These are phyloP conservation scores for Aphaenogaster rudis DNA, from an alignment of 1,140 invertebrate genomes.

Conservation along the genomic window DNA sequence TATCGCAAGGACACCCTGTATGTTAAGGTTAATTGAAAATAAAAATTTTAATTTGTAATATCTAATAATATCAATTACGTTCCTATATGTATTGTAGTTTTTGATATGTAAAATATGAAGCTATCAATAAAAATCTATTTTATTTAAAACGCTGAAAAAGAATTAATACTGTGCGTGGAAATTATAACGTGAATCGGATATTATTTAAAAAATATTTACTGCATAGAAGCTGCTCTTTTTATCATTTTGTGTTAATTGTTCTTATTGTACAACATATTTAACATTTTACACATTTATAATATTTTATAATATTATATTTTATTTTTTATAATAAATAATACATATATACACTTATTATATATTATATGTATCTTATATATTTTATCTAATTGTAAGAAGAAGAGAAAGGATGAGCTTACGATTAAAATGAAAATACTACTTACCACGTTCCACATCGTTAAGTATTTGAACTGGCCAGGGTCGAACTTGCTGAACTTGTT, in stretches of 20 bases:
- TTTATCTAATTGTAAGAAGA: not conserved
- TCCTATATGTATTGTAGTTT: not conserved
- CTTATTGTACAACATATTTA: not conserved
- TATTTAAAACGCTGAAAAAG: not conserved
- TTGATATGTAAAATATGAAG: not conserved
- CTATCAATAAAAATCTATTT: not conserved
- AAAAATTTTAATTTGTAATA: not conserved
- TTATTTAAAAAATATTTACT: not conserved
- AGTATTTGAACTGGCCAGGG: slow-evolving; percentile 86
- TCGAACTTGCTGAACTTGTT: slow-evolving; percentile 76
- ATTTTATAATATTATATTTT: not conserved
- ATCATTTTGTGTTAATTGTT: not conserved
- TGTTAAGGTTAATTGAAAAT: not conserved
- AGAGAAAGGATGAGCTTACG: not conserved
- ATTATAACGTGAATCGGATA: not conserved
- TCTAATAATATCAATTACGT: not conserved
- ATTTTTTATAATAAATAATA: not conserved
- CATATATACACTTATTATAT: not conserved
- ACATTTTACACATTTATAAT: not conserved
- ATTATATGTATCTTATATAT: not conserved
- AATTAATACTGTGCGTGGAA: not conserved
- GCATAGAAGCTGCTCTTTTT: not conserved
- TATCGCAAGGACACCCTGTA: not conserved
- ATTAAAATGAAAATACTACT: slow-evolving; percentile 75
- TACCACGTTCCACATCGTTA: slow-evolving; percentile 88